These are phyloP conservation scores for Pogonocherus hispidulus DNA, from an alignment of 2,888 invertebrate genomes.

Conservation along the genomic window DNA sequence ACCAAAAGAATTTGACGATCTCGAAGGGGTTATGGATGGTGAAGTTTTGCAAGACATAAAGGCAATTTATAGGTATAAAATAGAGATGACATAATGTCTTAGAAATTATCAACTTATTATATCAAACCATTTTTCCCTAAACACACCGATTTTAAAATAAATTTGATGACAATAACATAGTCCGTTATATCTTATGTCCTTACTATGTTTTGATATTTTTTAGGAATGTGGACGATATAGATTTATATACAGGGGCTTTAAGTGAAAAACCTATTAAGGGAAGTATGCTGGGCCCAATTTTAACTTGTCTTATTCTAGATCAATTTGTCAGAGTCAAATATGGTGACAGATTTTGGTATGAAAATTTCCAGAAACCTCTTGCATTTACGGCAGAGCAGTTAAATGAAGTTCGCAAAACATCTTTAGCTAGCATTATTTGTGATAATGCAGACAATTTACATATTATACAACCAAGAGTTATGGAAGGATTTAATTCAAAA, in stretches of 20 bases:
- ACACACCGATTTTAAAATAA: too few species aligned
- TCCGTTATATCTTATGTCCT: too few species aligned
- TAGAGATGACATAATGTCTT: too few species aligned
- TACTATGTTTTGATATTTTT: not conserved
- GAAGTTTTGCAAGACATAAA: slow-evolving; percentile 75
- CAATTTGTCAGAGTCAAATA: slow-evolving; percentile 86
- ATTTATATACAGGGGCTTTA: slow-evolving; percentile 89
- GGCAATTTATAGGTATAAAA: slow-evolving; percentile 75
- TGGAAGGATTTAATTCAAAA: slow-evolving; percentile 73
- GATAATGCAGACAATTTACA: slow-evolving; percentile 80
- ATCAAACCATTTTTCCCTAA: too few species aligned
- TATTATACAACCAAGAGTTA: slow-evolving; percentile 77
- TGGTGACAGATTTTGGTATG: slow-evolving; percentile 93
- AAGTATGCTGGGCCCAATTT: slow-evolving; percentile 86
- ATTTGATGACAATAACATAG: too few species aligned
- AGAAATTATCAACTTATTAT: too few species aligned
- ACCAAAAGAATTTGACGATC: slow-evolving; percentile 76
- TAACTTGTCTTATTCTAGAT: slow-evolving; percentile 86
- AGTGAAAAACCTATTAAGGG: slow-evolving; percentile 82
- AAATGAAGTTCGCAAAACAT: slow-evolving; percentile 82
- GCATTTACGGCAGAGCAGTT: slow-evolving; percentile 84
- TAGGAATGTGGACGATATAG: slow-evolving; percentile 85
- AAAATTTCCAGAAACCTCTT: slow-evolving; percentile 76
- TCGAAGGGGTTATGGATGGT: slow-evolving; percentile 76
- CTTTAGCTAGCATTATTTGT: slow-evolving; percentile 82